Conservation (phyloP, 1,140 invertebrate genomes). For the Ylistrum balloti region DNA sequence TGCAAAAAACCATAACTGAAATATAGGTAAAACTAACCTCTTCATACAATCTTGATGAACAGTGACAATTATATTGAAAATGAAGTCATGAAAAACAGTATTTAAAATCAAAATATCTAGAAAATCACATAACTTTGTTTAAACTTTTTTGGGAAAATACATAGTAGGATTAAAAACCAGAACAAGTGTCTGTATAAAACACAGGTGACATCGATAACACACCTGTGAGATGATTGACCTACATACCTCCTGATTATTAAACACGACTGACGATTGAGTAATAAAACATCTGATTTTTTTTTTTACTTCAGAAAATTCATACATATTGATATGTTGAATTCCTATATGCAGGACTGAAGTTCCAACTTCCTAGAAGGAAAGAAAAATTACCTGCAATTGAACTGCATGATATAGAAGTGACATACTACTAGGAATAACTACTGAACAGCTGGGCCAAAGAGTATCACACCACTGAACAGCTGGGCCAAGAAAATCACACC, state of each 20-base stretch:
- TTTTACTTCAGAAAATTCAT: too few species aligned
- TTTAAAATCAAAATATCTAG: background rate
- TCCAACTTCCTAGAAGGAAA: too few species aligned
- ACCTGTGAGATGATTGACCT: background rate
- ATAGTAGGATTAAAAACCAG: background rate
- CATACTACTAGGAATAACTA: too few species aligned
- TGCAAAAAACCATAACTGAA: background rate
- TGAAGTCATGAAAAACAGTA: conserved; percentile 3
- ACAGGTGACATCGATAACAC: background rate
- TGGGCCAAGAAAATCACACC: too few species aligned
- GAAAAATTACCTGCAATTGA: too few species aligned
- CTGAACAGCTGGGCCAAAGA: too few species aligned
- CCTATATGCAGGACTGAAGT: too few species aligned
- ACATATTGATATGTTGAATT: too few species aligned
- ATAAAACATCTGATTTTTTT: too few species aligned
- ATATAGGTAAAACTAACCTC: background rate
- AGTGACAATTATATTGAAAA: background rate
- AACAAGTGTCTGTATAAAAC: background rate
- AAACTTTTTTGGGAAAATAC: background rate
- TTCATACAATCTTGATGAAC: background rate
- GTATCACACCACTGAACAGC: too few species aligned
- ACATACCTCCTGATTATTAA: background rate
- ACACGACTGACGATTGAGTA: background rate
- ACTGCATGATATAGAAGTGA: too few species aligned
- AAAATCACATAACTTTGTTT: background rate